These are phyloP conservation scores for Benitochromis conjunctus DNA, from an alignment of 2,113 vertebrate genomes.

Conservation along the genomic window DNA sequence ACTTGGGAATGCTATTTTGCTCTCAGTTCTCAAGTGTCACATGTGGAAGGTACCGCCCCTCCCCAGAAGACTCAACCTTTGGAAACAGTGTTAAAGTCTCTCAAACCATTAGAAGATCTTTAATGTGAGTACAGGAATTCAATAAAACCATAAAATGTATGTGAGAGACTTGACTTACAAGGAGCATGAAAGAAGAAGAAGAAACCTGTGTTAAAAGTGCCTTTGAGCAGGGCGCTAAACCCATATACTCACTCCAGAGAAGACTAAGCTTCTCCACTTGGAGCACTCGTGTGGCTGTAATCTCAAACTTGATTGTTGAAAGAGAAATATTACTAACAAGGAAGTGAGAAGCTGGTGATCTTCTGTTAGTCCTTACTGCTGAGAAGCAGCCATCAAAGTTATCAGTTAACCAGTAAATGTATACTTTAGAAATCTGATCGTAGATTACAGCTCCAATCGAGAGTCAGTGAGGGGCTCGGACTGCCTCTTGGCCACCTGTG, in stretches of 20 bases:
- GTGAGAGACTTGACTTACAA: neutral
- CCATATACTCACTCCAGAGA: neutral
- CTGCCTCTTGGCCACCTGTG: neutral
- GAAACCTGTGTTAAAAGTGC: neutral
- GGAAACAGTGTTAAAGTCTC: neutral
- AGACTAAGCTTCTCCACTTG: neutral
- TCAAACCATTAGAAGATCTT: neutral
- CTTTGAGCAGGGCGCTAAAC: neutral
- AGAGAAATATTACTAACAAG: accelerated
- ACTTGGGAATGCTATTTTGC: neutral
- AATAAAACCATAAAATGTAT: neutral
- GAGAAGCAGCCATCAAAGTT: neutral
- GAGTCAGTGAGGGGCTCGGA: neutral
- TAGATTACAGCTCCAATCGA: neutral
- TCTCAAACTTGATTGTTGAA: neutral
- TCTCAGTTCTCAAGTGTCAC: neutral
- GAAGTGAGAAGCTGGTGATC: neutral
- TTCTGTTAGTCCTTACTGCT: neutral
- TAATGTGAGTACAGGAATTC: neutral
- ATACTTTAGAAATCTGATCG: neutral
- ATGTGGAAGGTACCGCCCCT: neutral
- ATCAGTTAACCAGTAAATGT: neutral
- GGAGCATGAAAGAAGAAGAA: neutral
- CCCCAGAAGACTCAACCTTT: neutral
- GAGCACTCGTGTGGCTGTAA: neutral